Conservation (phyloP, 2,888 invertebrate genomes). For the Hoplodrina ambigua region DNA sequence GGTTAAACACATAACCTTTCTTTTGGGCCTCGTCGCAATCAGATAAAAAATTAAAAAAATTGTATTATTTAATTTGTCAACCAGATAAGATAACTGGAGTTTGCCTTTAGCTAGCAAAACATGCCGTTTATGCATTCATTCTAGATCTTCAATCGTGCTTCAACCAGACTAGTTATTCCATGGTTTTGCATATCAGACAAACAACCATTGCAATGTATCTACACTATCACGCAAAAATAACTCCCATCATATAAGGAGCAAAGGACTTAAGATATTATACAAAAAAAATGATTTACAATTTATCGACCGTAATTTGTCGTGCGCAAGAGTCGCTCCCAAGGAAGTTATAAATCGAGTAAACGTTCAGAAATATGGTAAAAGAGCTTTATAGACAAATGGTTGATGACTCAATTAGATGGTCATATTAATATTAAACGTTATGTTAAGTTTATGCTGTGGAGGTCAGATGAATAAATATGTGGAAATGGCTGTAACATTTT, state of each 20-base stretch:
- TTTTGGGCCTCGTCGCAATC: too few relatives aligned
- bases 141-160: not conserved
- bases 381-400: slow-evolving; percentile 2
- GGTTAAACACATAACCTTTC: too few relatives aligned
- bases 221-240: slow-evolving; percentile 26
- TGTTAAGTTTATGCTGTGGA: not conserved
- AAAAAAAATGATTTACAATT: slow-evolving; percentile 29
- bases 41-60: too few relatives aligned
- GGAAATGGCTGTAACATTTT: not conserved
- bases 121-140: too few relatives aligned
- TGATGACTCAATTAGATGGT: slow-evolving; percentile 34
- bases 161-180: not conserved
- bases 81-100: too few relatives aligned
- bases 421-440: slow-evolving; percentile 15
- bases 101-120: too few relatives aligned
- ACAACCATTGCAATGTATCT: slow-evolving; percentile 17
- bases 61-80: too few relatives aligned
- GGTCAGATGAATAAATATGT: not conserved
- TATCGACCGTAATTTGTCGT: slow-evolving; percentile 48
- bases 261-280: slow-evolving; percentile 27
- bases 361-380: slow-evolving; percentile 28
- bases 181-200: slow-evolving; percentile 1
- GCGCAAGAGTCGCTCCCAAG: slow-evolving; percentile 24
- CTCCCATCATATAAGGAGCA: slow-evolving; percentile 29
- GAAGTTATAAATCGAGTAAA: slow-evolving; percentile 35